These are phyloP conservation scores for Ceramica pisi DNA, from an alignment of 2,888 invertebrate genomes.

Conservation along the genomic window DNA sequence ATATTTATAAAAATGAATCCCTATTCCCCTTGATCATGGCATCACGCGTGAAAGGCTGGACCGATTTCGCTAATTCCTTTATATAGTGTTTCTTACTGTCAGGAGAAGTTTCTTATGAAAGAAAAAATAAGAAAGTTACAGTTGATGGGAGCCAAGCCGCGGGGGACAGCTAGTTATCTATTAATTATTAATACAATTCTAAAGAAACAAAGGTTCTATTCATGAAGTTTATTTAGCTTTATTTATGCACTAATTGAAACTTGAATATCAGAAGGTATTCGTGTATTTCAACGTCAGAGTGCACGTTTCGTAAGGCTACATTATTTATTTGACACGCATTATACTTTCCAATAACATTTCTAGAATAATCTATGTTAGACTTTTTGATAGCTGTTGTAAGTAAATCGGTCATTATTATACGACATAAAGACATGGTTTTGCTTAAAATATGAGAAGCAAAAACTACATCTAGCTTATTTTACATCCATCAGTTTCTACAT, in stretches of 20 bases:
- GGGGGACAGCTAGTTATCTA: too few relatives aligned
- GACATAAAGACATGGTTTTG: not conserved
- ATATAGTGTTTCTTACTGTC: too few relatives aligned
- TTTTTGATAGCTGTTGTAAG: not conserved
- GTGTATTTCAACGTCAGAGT: not conserved
- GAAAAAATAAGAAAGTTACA: too few relatives aligned
- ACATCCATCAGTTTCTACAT: not conserved
- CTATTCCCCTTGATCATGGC: too few relatives aligned
- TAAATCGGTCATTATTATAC: not conserved
- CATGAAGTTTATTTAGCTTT: not conserved
- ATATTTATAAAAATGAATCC: too few relatives aligned
- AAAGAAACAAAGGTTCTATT: not conserved
- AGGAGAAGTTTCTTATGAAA: too few relatives aligned
- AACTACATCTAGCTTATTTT: not conserved
- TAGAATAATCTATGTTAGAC: not conserved
- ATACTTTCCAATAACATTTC: not conserved
- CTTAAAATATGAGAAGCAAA: not conserved
- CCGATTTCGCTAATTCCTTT: too few relatives aligned
- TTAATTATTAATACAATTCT: not conserved
- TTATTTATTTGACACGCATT: slow-evolving; percentile 16
- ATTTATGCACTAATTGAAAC: not conserved
- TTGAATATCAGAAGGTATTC: slow-evolving; percentile 1
- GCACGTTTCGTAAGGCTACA: slow-evolving; percentile 5
- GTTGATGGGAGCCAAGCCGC: too few relatives aligned
- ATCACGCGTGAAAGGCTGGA: too few relatives aligned